phyloP scores from a whole-genome alignment of 1,140 invertebrate genomes.

The Euura lappo region DNA sequence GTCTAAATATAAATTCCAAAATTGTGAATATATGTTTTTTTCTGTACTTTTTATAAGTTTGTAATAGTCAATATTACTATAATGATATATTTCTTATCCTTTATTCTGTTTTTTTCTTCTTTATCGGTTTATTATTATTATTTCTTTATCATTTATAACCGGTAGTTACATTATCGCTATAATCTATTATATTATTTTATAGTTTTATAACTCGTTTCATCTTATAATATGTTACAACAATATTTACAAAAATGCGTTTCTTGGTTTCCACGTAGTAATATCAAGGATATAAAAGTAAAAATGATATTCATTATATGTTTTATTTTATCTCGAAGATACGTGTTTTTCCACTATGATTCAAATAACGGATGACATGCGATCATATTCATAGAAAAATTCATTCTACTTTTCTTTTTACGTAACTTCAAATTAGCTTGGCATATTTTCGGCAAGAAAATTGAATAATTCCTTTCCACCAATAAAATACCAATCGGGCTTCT shows the following conservation, averaged over 20 bases:
- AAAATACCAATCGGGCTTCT: too few species aligned
- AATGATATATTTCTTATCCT: constrained; percentile 24
- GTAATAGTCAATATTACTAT: constrained; percentile 26
- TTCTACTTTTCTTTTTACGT: too few species aligned
- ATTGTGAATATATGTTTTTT: too few species aligned
- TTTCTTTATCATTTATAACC: constrained; percentile 36
- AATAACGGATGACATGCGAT: constrained; percentile 17
- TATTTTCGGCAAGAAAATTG: too few species aligned
- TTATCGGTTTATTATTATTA: not conserved
- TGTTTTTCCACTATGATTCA: not conserved
- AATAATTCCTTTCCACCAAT: too few species aligned
- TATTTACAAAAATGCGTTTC: constrained; percentile 43
- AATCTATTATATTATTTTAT: constrained; percentile 30
- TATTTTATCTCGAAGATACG: constrained; percentile 10
- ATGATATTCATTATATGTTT: constrained; percentile 23
- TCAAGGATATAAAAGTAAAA: constrained; percentile 42
- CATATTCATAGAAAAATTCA: too few species aligned
- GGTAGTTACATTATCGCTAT: constrained; percentile 41
- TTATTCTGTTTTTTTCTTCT: constrained; percentile 14
- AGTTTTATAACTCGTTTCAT: constrained; percentile 9
- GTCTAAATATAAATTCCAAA: constrained; percentile 17
- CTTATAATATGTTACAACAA: constrained; percentile 35
- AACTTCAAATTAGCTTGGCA: too few species aligned
- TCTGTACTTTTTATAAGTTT: constrained; percentile 8
- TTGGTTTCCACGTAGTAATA: constrained; percentile 24